Evolutionary conservation across 2,888 invertebrate species (phyloP), one percentile per base, ranked within the genome.

Genomic region (Leptinotarsa rubiginosa): DNA sequence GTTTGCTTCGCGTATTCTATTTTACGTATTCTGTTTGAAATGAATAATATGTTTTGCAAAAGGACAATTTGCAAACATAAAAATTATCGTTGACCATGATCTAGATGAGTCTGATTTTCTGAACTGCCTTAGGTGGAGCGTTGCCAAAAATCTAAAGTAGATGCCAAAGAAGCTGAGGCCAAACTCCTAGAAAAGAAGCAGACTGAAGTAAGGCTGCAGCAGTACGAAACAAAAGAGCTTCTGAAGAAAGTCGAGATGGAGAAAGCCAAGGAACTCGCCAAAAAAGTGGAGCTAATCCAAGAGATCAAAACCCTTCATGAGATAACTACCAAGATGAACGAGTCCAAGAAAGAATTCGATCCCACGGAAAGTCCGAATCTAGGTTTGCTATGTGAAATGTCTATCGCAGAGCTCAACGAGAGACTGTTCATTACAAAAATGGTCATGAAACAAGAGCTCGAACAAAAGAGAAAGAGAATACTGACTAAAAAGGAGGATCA

Each of bases 361-460:
- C 88, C 91, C 1, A 91, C 91, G 1, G 90, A 91, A 85, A 88
- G 90, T 18, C 88, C 90, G 47, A 91, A 91, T 56, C 81, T 91
- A 18, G 92, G 92, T 1, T 86, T 92, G 15, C 81, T 92, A 41
- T 91, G 91, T 84, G 92, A 92, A 87, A 92, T 92, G 92, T 92
- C 92, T 1, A 88, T 92, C 66, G 90, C 90, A 10, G 92, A 92
- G 85, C 83, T 92, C 67, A 90, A 91, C 82, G 91, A 92, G 83
- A 87, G 91, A 70, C 82, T 92, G 50, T 84, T 80, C 69, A 81
- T 88, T 31, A 85, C 90, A 79, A 91, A 90, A 84, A 87, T 90
- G 47, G 86, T 87, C 20, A 85, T 91, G 75, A 85, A 89, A 76
- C 89, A 91, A 73, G 90, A 92, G 82, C 81, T 92, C 22, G 88